Evolutionary conservation across 2,113 vertebrate species (phyloP).

Genomic region (Plecotus auritus): DNA sequence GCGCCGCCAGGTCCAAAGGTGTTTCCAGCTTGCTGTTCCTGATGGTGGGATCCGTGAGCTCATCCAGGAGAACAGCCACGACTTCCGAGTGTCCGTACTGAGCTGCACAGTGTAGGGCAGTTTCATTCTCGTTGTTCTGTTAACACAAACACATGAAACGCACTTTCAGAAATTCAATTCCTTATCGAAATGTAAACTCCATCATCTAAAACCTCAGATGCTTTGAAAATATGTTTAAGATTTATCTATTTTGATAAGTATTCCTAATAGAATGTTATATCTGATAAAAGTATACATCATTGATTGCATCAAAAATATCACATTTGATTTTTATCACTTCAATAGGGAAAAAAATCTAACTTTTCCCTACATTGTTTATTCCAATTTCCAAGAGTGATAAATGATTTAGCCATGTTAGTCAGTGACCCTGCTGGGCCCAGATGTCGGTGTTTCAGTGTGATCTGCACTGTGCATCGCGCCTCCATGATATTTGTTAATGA

Average conservation of each 20-base stretch:
- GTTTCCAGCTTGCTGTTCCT: conserved; percentile 94
- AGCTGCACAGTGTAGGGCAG: conserved; percentile 94
- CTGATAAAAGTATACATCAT: neutral
- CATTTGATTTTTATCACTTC: neutral
- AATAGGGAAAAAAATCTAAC: neutral
- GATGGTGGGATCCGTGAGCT: conserved; percentile 94
- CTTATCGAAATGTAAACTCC: neutral
- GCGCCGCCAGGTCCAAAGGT: conserved; percentile 93
- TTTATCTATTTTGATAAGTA: neutral
- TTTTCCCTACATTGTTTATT: neutral
- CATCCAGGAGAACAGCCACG: conserved; percentile 92
- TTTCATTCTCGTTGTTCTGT: conserved; percentile 97
- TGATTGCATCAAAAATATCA: neutral
- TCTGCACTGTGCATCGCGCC: neutral
- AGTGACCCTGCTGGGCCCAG: neutral
- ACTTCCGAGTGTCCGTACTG: conserved; percentile 97
- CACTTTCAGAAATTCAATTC: conserved; percentile 25
- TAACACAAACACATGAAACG: conserved; percentile 44
- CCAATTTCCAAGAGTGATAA: neutral
- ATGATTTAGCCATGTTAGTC: neutral
- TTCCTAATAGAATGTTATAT: neutral
- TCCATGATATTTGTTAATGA: neutral
- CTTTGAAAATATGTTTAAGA: neutral
- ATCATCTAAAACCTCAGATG: neutral
- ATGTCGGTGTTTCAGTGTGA: neutral